These are phyloP conservation scores for Rhingia rostrata DNA, from an alignment of 2,888 invertebrate genomes.

Conservation along the genomic window DNA sequence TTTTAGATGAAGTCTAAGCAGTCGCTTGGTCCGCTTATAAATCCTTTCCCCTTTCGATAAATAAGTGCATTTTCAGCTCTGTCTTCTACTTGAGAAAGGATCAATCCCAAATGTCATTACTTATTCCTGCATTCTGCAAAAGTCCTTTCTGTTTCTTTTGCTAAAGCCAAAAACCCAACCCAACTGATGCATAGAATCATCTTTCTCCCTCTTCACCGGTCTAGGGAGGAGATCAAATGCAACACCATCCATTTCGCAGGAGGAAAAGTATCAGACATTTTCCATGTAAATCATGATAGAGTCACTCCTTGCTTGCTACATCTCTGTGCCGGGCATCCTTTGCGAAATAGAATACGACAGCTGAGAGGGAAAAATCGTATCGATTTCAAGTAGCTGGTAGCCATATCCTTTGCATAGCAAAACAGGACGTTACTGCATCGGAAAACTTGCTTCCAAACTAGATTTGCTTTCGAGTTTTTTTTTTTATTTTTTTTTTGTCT, in stretches of 20 bases:
- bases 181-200: constrained; percentile 11
- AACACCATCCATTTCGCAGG: constrained; percentile 54
- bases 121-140: constrained; percentile 62
- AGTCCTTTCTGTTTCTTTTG: constrained; percentile 29
- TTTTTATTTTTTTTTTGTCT: constrained; percentile 8
- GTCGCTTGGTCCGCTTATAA: constrained; percentile 43
- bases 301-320: constrained; percentile 19
- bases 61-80: constrained; percentile 68
- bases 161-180: constrained; percentile 31
- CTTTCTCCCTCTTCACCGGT: not conserved
- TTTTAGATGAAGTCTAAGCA: constrained; percentile 2
- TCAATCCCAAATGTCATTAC: constrained; percentile 73
- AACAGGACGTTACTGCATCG: constrained; percentile 47
- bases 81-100: constrained; percentile 49
- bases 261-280: constrained; percentile 71
- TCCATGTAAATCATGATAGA: constrained; percentile 72
- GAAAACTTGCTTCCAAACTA: not conserved
- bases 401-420: constrained; percentile 60
- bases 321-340: constrained; percentile 13
- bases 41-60: constrained; percentile 66
- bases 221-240: constrained; percentile 29
- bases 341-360: constrained; percentile 31
- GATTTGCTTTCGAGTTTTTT: too few relatives aligned
- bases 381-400: constrained; percentile 42
- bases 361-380: constrained; percentile 45